phyloP scores from a whole-genome alignment of 2,888 invertebrate genomes.

The Schrankia costaestrigalis region DNA sequence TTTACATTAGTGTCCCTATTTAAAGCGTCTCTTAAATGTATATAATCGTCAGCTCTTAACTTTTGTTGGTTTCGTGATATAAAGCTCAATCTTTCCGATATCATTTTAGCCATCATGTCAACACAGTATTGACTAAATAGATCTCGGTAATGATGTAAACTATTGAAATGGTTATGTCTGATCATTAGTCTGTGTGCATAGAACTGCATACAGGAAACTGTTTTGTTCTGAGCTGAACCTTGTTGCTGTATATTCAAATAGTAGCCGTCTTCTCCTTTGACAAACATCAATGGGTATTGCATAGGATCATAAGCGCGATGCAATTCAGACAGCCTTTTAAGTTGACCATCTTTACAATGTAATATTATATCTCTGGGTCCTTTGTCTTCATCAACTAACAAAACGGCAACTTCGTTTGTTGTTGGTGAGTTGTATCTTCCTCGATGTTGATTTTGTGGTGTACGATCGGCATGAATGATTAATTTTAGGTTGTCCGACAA shows the following conservation, averaged over 20 bases:
- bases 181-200: constrained; percentile 27
- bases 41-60: neutral
- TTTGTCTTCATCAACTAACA: constrained; percentile 18
- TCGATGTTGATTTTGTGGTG: constrained; percentile 2
- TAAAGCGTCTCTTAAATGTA: neutral
- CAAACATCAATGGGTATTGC: neutral
- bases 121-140: constrained; percentile 19
- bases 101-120: constrained; percentile 1
- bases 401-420: neutral
- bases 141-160: constrained; percentile 18
- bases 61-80: neutral
- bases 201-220: constrained; percentile 25
- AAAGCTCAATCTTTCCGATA: neutral
- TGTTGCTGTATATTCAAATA: constrained; percentile 8
- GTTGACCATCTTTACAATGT: constrained; percentile 14
- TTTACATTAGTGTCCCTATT: constrained; percentile 2
- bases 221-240: constrained; percentile 21
- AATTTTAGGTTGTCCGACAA: constrained; percentile 1
- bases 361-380: constrained; percentile 19
- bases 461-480: neutral
- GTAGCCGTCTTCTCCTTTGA: neutral
- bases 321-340: constrained; percentile 17
- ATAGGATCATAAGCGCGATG: constrained; percentile 6
- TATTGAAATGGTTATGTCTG: constrained; percentile 18
- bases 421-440: constrained; percentile 1